Evolutionary conservation across 2,888 invertebrate genomes (phyloP), one percentile per base, ranked within the genome.

Genomic region (Pharmacophagus antenor): DNA sequence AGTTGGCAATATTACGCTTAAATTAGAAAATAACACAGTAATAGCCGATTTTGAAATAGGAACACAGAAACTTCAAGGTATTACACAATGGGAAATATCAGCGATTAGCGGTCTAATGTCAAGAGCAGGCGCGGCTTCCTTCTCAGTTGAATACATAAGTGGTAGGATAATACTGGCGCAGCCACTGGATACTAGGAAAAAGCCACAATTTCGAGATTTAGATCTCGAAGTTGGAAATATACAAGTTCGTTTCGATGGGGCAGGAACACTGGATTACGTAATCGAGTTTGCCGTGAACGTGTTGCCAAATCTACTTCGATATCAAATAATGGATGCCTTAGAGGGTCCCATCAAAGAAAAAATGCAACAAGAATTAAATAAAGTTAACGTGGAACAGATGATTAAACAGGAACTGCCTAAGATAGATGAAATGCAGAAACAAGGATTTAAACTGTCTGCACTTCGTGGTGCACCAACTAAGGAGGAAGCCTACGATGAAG

Each of bases 301-400:
- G 50, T 73, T 97, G 54, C 97, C 97, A 0, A 97, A 98, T 90
- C 85, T 97, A 49, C 85, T 98, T 63, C 92, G 97, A 57, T 96
- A 96, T 76, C 96, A 97, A 84, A 96, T 97, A 62, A 95, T 96
- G 93, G 95, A 96, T 73, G 95, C 96, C 0, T 77, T 97, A 42
- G 96, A 97, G 82, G 93, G 93, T 41, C 96, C 96, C 0, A 82
- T 96, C 2, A 95, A 93, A 74, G 92, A 93, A 67, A 93, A 94
- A 62, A 88, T 96, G 3, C 95, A 95, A 74, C 93, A 94, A 68
- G 94, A 95, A 70, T 82, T 96, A 46, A 92, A 96, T 74, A 93
- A 93, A 70, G 87, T 96, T 21, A 93, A 96, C 70, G 93, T 96
- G 1, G 96, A 96, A 75, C 91, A 93, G 64, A 80, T 94, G 59